Evolutionary conservation across 2,888 invertebrate genomes (phyloP), one percentile per base, ranked within the genome.

Genomic region (Odontocolon sp.): DNA sequence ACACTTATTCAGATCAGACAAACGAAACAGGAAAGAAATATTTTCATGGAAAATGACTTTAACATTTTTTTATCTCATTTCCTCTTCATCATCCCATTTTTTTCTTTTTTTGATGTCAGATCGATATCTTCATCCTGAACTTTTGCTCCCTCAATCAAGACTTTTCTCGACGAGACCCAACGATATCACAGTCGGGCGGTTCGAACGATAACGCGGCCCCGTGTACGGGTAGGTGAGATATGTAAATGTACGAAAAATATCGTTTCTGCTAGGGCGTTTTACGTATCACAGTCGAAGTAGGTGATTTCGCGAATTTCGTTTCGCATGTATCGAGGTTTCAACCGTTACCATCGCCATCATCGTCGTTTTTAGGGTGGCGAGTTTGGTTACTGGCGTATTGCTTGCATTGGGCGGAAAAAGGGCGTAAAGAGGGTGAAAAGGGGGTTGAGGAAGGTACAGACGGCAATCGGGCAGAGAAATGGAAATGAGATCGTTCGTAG

Each of bases 401-500:
- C 11, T 26, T 26, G 50, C 26, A 26, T 50, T 50, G 50, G n/a
- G 26, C n/a, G 11, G n/a, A n/a, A n/a, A n/a, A n/a, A n/a, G n/a
- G n/a, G n/a, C n/a, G n/a, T n/a, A n/a, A n/a, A n/a, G n/a, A n/a
- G n/a, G n/a, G n/a, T n/a, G 23, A 36, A 45, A 8, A 21, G 21
- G 21, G n/a, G n/a, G n/a, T n/a, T n/a, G 33, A 33, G 47, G 33
- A 23, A 28, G 54, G 42, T 72, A 50, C 56, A 56, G 64, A 28
- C 8, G 26, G 63, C 77, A 69, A 73, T 69, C 45, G 72, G 68
- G 47, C 54, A 66, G 68, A 69, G 47, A 69, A 77, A 79, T 79
- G 73, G 72, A 77, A 79, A 79, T 79, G 69, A 77, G 77, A 73
- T 36, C 47, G 77, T 77, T 75, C 77, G 72, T 61, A 72, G 77